phyloP scores from a whole-genome alignment of 2,888 invertebrate species.

The Apodemia duryi region DNA sequence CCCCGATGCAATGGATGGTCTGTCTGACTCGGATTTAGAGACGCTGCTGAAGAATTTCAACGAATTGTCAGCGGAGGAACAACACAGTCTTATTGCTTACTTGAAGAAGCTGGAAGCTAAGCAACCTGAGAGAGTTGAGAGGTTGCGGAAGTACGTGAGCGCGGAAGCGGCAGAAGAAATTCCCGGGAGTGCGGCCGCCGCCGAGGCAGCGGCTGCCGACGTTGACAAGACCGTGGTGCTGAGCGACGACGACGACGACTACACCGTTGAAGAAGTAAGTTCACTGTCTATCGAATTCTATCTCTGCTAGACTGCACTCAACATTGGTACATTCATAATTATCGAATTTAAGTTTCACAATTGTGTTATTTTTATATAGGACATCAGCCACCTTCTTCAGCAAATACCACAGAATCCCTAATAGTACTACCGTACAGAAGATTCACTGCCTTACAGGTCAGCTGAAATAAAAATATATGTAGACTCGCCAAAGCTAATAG shows the following conservation, averaged over 20 bases:
- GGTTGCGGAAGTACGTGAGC: conserved; percentile 87
- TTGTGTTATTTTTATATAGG: too few species aligned
- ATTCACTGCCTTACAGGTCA: too few species aligned
- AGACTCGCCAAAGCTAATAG: too few species aligned
- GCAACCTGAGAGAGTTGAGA: conserved; percentile 88
- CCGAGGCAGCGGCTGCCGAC: conserved; percentile 16
- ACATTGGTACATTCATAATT: too few species aligned
- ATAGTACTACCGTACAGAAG: too few species aligned
- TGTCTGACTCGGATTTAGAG: conserved; percentile 89
- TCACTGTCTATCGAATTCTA: too few species aligned
- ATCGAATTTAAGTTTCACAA: too few species aligned
- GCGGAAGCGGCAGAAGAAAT: conserved; percentile 42
- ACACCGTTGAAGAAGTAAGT: conserved; percentile 87
- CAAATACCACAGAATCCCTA: too few species aligned
- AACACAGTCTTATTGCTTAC: conserved; percentile 89
- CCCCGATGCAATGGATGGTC: conserved; percentile 82
- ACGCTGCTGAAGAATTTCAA: conserved; percentile 87
- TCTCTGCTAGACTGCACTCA: too few species aligned
- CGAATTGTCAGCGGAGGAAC: conserved; percentile 88
- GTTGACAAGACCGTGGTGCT: conserved; percentile 44
- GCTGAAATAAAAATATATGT: too few species aligned
- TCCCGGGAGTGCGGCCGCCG: conserved; percentile 13
- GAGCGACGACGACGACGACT: conserved; percentile 89
- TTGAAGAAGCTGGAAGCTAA: conserved; percentile 88
- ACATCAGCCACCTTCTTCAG: too few species aligned